A percentile compares a stretch with the other conserved stretches of the same genome.
Conservation (phyloP, 2,797 vertebrate species). For the Catostomus latipinnis region DNA sequence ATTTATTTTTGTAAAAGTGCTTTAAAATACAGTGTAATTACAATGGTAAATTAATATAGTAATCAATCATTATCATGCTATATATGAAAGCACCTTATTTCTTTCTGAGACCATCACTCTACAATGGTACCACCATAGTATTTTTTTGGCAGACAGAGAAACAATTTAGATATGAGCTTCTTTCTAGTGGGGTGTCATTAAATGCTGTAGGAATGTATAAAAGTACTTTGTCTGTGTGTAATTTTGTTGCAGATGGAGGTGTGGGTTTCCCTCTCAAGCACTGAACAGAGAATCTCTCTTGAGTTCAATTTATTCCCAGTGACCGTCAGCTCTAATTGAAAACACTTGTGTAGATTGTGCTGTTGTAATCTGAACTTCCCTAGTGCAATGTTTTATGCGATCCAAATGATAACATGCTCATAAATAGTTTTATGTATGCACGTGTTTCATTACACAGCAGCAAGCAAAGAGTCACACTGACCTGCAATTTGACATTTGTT, state of each 20-base stretch:
- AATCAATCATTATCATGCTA: too few species aligned
- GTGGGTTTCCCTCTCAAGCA: slow-evolving; percentile 18
- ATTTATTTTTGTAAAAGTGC: too few species aligned
- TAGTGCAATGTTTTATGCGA: not conserved
- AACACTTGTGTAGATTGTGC: slow-evolving; percentile 59
- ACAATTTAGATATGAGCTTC: too few species aligned
- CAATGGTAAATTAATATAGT: too few species aligned
- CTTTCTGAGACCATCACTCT: too few species aligned
- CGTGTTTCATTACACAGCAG: not conserved
- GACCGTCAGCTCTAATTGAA: slow-evolving; percentile 61
- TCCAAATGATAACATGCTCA: slow-evolving; percentile 5
- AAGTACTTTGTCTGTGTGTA: slow-evolving; percentile 47
- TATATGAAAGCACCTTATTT: too few species aligned
- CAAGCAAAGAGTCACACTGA: not conserved
- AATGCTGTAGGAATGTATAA: not conserved
- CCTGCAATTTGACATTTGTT: not conserved
- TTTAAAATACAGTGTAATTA: too few species aligned
- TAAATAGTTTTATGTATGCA: slow-evolving; percentile 24
- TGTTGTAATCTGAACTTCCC: slow-evolving; percentile 32
- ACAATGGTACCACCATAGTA: too few species aligned
- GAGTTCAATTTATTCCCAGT: slow-evolving; percentile 57
- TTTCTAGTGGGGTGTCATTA: not conserved
- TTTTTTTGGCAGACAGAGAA: too few species aligned
- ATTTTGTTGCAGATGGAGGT: slow-evolving; percentile 47
- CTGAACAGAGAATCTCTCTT: slow-evolving; percentile 8